phyloP scores from a whole-genome alignment of 2,888 invertebrate genomes.

The Ormia ochracea region DNA sequence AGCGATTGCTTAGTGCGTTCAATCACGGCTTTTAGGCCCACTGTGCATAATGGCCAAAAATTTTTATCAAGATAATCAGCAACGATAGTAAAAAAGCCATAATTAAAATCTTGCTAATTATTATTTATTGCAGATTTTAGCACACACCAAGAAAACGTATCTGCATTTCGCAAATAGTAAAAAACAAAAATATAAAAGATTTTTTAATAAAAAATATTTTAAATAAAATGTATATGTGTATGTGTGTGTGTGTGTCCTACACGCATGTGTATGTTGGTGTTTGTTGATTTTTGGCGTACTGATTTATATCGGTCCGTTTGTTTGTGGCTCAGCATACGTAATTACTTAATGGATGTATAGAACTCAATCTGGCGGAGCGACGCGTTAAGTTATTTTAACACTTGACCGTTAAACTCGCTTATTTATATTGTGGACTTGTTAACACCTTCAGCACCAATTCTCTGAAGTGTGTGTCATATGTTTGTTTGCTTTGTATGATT shows the following conservation, averaged over 20 bases:
- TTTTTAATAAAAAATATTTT: too few relatives aligned
- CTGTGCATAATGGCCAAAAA: too few relatives aligned
- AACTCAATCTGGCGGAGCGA: neutral
- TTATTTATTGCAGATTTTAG: neutral
- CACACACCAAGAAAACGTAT: neutral
- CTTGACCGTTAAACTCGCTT: conserved; percentile 34
- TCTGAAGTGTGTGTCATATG: neutral
- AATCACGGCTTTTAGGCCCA: too few relatives aligned
- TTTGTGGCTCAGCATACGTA: neutral
- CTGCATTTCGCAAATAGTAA: too few relatives aligned
- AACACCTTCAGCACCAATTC: conserved; percentile 32
- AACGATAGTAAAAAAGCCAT: neutral
- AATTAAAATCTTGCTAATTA: conserved; percentile 4
- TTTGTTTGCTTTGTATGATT: neutral
- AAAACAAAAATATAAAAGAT: too few relatives aligned
- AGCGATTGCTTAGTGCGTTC: too few relatives aligned
- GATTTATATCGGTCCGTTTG: neutral
- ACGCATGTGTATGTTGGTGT: too few relatives aligned
- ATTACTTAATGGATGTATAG: neutral
- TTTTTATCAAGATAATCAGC: too few relatives aligned
- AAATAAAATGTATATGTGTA: too few relatives aligned
- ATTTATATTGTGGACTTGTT: conserved; percentile 50
- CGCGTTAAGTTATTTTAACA: conserved; percentile 30
- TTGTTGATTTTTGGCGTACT: neutral
- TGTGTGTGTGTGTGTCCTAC: too few relatives aligned